Conservation (phyloP, 1,140 invertebrate species). For the Archivesica marissinica region DNA sequence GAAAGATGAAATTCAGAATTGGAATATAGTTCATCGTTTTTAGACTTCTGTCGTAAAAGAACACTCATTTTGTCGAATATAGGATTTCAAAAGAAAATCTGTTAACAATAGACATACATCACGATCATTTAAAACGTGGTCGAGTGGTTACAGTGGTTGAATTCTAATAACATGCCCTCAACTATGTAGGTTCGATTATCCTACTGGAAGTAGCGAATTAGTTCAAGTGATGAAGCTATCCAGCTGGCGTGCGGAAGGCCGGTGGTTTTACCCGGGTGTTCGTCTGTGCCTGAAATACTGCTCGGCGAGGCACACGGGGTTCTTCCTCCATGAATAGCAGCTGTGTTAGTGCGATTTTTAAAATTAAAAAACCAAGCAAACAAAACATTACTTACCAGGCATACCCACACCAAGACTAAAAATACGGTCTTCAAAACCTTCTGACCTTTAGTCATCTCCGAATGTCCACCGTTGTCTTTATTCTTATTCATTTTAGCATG, state of each 20-base stretch:
- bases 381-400: conserved; percentile 57
- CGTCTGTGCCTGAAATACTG: too few relatives aligned
- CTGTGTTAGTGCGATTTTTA: neutral
- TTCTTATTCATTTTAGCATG: too few relatives aligned
- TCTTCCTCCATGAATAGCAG: too few relatives aligned
- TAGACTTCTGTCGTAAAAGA: neutral
- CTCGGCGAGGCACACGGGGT: too few relatives aligned
- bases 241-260: too few relatives aligned
- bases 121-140: neutral
- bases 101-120: neutral
- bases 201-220: too few relatives aligned
- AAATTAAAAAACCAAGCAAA: conserved; percentile 1
- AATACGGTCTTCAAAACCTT: conserved; percentile 64
- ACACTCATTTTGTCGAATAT: neutral
- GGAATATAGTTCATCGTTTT: too few relatives aligned
- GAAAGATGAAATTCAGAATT: too few relatives aligned
- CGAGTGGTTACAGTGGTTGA: too few relatives aligned
- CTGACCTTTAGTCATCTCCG: neutral
- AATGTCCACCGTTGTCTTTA: too few relatives aligned
- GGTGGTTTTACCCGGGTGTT: too few relatives aligned
- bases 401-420: conserved; percentile 59
- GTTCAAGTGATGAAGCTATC: too few relatives aligned
- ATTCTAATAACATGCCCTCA: neutral
- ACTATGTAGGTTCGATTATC: neutral
- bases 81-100: neutral